Evolutionary conservation across 2,888 invertebrate genomes (phyloP), one percentile per base, ranked within the genome.

Genomic region (Germaria angustata): DNA sequence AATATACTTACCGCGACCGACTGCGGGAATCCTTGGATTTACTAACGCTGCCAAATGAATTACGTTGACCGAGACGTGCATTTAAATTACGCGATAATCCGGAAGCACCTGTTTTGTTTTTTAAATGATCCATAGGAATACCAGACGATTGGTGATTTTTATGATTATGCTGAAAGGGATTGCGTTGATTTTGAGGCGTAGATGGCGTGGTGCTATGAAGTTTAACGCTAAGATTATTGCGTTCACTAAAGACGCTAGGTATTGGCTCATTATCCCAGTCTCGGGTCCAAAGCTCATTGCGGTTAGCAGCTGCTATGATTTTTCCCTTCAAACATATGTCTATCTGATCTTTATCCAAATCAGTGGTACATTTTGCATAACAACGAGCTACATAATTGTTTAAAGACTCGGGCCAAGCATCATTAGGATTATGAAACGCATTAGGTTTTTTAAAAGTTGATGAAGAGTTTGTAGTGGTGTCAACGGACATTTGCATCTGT

Each of bases 231-330:
- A 89, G 85, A 84, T 92, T 93, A 91, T 94, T 94, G 41, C 95
- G 93, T 90, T 96, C 96, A 90, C 96, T 96, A 88, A 95, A 94
- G 71, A 96, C 95, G 91, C 95, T 96, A 49, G 99, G 99, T 86
- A 99, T 93, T 34, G 98, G 96, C 90, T 99, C 99, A 84, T 94
- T 94, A 87, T 95, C 95, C 99, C 99, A 99, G 92, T 99, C 97
- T 88, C 97, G 96, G 1, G 95, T 95, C 94, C 95, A 95, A 53
- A 98, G 93, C 85, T 96, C 95, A 84, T 97, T 97, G 87, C 95
- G 95, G 88, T 95, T 95, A 57, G 97, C 96, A 15, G 98, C 96
- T 76, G 96, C 95, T 68, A 97, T 97, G 84, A 99, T 95, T 92
- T 98, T 96, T 44, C 97, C 97, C 91, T 98, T 98, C 76, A 99